A percentile compares a stretch with the other conserved stretches of the same genome.
Conservation (phyloP, 2,797 vertebrate genomes). For the Oceanodroma leucorhoa region DNA sequence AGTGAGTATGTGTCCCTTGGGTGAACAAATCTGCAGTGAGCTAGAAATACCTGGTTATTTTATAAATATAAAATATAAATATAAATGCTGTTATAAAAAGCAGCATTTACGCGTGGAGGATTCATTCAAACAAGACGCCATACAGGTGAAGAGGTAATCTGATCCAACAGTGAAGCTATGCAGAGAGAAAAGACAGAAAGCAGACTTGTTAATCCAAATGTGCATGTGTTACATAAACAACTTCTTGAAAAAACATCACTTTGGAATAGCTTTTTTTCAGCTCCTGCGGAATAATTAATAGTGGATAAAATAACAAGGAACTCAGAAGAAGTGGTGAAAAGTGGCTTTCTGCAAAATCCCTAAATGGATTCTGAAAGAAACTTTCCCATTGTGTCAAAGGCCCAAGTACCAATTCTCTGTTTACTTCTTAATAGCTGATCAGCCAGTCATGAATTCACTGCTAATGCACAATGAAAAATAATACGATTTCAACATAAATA, state of each 20-base stretch:
- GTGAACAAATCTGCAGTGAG: not conserved
- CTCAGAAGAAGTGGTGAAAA: not conserved
- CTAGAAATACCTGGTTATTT: not conserved
- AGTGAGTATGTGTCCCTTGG: not conserved
- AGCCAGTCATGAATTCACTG: not conserved
- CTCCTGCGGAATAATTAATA: not conserved
- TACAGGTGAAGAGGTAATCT: not conserved
- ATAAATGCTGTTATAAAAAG: too few relatives aligned
- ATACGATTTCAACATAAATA: not conserved
- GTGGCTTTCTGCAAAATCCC: not conserved
- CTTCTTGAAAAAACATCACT: not conserved
- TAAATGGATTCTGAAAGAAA: not conserved
- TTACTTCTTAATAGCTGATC: not conserved
- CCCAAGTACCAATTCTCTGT: not conserved
- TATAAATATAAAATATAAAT: too few relatives aligned
- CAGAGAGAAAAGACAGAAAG: not conserved
- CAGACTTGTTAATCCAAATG: not conserved
- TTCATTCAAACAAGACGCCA: fast-evolving
- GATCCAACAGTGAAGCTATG: not conserved
- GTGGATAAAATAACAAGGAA: not conserved
- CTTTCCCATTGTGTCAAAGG: not conserved
- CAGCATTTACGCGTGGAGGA: not conserved
- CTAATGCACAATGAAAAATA: slow-evolving; percentile 1
- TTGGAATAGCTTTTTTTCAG: not conserved
- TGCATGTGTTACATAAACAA: not conserved